phyloP scores from a whole-genome alignment of 2,888 invertebrate genomes.

The Lasiommata megera region DNA sequence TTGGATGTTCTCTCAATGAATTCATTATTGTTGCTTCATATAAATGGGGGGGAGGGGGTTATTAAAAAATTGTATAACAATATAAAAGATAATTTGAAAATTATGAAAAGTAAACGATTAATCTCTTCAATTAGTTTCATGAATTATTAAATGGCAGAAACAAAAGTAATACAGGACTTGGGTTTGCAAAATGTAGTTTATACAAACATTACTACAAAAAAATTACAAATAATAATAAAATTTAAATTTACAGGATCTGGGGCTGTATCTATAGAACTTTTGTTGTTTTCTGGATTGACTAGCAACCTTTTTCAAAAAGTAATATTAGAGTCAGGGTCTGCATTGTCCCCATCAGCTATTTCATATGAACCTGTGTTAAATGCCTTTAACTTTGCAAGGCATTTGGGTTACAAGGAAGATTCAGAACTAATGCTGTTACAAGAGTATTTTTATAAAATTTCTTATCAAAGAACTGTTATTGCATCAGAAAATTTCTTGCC shows the following conservation, averaged over 20 bases:
- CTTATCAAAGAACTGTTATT: slow-evolving; percentile 39
- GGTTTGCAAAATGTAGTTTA: no score
- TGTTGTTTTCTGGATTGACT: slow-evolving; percentile 54
- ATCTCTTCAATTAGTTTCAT: no score
- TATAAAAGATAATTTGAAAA: no score
- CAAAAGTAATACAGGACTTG: no score
- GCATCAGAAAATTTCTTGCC: slow-evolving; percentile 49
- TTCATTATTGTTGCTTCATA: no score
- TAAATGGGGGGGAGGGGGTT: no score
- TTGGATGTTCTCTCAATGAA: no score
- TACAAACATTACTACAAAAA: no score
- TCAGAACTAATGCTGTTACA: slow-evolving; percentile 40
- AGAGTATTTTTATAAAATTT: slow-evolving; percentile 45
- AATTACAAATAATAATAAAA: no score
- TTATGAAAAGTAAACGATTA: no score
- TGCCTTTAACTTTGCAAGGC: slow-evolving; percentile 57
- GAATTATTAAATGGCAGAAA: no score
- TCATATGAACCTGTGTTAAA: slow-evolving; percentile 47
- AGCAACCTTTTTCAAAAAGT: slow-evolving; percentile 57
- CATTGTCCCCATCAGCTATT: slow-evolving; percentile 55
- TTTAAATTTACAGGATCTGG: slow-evolving; percentile 47
- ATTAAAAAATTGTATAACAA: no score
- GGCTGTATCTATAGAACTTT: slow-evolving; percentile 56
- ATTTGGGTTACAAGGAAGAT: slow-evolving; percentile 64
- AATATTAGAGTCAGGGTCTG: slow-evolving; percentile 66